Evolutionary conservation across 1,140 invertebrate genomes (phyloP).

Genomic region (Teleopsis dalmanni): DNA sequence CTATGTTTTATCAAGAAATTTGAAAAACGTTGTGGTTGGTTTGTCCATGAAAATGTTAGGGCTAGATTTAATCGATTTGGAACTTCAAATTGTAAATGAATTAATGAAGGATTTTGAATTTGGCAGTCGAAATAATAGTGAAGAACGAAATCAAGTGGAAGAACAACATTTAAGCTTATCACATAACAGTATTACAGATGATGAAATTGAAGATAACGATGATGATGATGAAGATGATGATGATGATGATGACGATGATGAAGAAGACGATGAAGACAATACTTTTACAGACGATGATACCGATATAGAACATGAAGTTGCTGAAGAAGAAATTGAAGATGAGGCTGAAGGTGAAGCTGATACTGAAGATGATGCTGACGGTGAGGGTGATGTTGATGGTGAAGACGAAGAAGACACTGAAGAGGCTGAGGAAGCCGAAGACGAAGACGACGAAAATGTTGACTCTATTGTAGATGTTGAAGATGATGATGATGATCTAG

Average conservation of each 20-base stretch:
- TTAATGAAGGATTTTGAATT: slow-evolving; percentile 37
- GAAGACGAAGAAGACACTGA: too few species aligned
- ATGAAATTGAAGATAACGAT: slow-evolving; percentile 31
- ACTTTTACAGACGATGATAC: slow-evolving; percentile 17
- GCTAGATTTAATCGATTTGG: slow-evolving; percentile 28
- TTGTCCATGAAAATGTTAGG: slow-evolving; percentile 30
- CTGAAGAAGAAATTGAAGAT: slow-evolving; percentile 23
- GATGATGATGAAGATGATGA: slow-evolving; percentile 25
- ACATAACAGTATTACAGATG: too few species aligned
- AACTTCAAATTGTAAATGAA: slow-evolving; percentile 35
- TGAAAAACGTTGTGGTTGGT: slow-evolving; percentile 36
- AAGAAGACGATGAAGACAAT: slow-evolving; percentile 20
- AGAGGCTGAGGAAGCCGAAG: too few species aligned
- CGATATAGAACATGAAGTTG: too few species aligned
- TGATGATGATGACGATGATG: slow-evolving; percentile 15
- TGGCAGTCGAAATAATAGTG: slow-evolving; percentile 15
- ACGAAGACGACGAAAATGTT: too few species aligned
- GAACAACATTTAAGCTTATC: too few species aligned
- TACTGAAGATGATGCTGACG: slow-evolving; percentile 14
- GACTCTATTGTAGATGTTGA: too few species aligned
- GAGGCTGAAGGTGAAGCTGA: slow-evolving; percentile 23
- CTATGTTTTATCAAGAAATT: slow-evolving; percentile 33
- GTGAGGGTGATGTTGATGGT: too few species aligned
- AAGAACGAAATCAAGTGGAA: slow-evolving; percentile 19
- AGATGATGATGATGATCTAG: too few species aligned